Conservation (phyloP, 2,888 invertebrate genomes). For the Colletes collaris region DNA sequence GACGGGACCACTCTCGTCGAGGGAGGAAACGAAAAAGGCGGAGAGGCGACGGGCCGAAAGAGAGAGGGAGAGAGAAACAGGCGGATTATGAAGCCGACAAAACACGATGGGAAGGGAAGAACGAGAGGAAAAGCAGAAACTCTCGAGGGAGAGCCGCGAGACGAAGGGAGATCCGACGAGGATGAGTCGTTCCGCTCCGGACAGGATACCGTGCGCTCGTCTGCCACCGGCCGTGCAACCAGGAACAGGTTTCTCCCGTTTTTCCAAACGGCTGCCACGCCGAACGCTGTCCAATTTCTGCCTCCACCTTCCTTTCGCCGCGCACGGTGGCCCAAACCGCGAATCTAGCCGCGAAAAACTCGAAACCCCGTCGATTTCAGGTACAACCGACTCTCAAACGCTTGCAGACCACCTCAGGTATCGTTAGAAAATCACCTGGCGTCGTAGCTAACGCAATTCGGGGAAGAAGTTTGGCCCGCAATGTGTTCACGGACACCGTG, state of each 20-base stretch:
- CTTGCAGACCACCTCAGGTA: too few species aligned
- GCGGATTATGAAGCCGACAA: constrained; percentile 33
- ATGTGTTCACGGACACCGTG: too few species aligned
- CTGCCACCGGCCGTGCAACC: constrained; percentile 29
- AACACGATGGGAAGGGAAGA: constrained; percentile 30
- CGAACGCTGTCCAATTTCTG: constrained; percentile 5
- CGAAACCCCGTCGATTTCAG: too few species aligned
- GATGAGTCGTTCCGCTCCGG: constrained; percentile 41
- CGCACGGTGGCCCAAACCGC: too few species aligned
- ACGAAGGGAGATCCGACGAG: constrained; percentile 19
- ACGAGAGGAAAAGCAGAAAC: constrained; percentile 39
- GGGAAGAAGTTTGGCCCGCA: too few species aligned
- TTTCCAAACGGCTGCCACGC: constrained; percentile 24
- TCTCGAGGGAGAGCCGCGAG: constrained; percentile 31
- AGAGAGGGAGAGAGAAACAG: constrained; percentile 31
- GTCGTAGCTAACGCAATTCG: too few species aligned
- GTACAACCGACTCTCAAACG: too few species aligned
- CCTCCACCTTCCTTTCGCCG: constrained; percentile 1
- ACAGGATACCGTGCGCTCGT: constrained; percentile 37
- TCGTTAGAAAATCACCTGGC: too few species aligned
- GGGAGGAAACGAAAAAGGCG: constrained; percentile 30
- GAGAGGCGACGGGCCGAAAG: background rate
- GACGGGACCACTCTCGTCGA: constrained; percentile 24
- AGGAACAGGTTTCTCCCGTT: constrained; percentile 46
- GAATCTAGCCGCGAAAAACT: too few species aligned